A percentile compares a stretch with the other conserved stretches of the same genome.
Evolutionary conservation across 92 coral and sea anemone genomes (phyloP).

Genomic region (Blastomussa wellsi): DNA sequence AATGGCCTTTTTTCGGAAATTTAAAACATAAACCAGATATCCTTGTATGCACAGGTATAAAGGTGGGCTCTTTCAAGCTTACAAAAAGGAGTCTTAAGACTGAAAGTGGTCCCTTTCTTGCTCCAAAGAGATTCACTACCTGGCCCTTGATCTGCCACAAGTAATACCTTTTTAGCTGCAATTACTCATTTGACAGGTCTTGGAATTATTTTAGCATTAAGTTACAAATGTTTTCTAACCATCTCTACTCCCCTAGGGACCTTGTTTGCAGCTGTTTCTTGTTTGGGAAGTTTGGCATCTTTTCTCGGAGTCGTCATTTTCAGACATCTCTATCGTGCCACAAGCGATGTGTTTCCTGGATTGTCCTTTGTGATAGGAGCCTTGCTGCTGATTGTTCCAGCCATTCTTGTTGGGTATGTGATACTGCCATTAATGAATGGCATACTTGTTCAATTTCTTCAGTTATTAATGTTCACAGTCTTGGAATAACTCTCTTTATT

Average conservation of each 20-base stretch:
- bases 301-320: constrained; percentile 33
- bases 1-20: too few relatives aligned
- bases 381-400: constrained; percentile 38
- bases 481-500: not conserved
- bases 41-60: too few relatives aligned
- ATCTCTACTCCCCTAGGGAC: constrained; percentile 21
- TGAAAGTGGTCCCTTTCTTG: too few relatives aligned
- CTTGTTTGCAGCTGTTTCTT: constrained; percentile 47
- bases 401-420: constrained; percentile 46
- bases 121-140: not conserved
- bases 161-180: not conserved
- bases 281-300: constrained; percentile 34
- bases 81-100: too few relatives aligned
- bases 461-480: not conserved
- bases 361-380: constrained; percentile 49
- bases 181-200: not conserved
- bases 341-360: constrained; percentile 9
- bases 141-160: not conserved
- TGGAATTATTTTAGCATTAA: not conserved
- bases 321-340: constrained; percentile 16
- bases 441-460: not conserved
- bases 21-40: too few relatives aligned
- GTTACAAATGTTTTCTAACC: not conserved
- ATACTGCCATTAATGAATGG: not conserved
- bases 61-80: too few relatives aligned